Conservation (phyloP, 2,113 vertebrate species). For the Heterochromis multidens region DNA sequence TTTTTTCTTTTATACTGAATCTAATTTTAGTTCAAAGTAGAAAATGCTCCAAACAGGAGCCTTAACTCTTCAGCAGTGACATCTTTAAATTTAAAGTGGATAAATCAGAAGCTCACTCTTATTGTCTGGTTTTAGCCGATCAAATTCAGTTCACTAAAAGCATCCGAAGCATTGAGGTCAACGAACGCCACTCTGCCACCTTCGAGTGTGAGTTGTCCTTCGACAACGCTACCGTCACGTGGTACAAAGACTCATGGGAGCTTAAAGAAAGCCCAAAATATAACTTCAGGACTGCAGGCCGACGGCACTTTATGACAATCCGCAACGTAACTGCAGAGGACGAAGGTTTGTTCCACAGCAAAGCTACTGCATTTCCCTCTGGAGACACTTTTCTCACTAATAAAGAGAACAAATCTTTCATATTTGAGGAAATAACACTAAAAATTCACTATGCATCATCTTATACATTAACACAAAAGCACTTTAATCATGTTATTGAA, state of each 20-base stretch:
- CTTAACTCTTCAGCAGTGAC: not conserved
- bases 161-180: constrained; percentile 89
- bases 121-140: constrained; percentile 77
- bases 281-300: constrained; percentile 88
- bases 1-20: not conserved
- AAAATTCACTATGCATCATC: not conserved
- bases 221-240: constrained; percentile 86
- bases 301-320: constrained; percentile 95
- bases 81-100: not conserved
- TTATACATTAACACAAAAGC: not conserved
- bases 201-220: constrained; percentile 95
- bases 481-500: not conserved
- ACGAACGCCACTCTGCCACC: constrained; percentile 85
- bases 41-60: not conserved
- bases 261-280: constrained; percentile 89
- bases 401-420: not conserved
- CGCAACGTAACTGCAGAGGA: constrained; percentile 89
- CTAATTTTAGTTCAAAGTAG: not conserved
- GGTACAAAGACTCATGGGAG: constrained; percentile 90
- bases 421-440: not conserved
- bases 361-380: not conserved
- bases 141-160: constrained; percentile 90
- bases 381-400: not conserved
- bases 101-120: constrained; percentile 9
- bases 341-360: constrained; percentile 83